Percentiles rank a stretch among this genome's conserved stretches.
Evolutionary conservation across 2,888 invertebrate species (phyloP).

Genomic region (Cheilosia urbana): DNA sequence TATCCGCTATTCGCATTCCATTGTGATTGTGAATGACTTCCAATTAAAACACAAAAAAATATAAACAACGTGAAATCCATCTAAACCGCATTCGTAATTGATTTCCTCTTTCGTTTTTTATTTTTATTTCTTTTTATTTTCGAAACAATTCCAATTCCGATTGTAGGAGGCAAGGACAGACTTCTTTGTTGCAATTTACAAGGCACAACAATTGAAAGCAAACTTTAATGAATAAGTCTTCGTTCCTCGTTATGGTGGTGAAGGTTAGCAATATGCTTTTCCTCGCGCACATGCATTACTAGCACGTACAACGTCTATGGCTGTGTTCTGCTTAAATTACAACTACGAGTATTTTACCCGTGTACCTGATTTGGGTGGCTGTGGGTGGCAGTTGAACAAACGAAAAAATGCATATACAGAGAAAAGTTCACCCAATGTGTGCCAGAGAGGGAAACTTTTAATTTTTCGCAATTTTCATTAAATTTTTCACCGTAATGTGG

Average conservation of each 20-base stretch:
- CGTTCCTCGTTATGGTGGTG: not conserved
- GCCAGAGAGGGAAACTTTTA: constrained; percentile 33
- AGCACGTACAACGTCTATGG: constrained; percentile 22
- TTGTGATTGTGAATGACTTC: too few relatives aligned
- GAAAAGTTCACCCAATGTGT: constrained; percentile 28
- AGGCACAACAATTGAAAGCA: constrained; percentile 16
- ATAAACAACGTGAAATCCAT: constrained; percentile 14
- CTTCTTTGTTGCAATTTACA: constrained; percentile 5
- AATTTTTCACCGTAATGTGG: constrained; percentile 4
- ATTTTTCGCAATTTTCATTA: constrained; percentile 71
- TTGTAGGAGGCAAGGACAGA: not conserved
- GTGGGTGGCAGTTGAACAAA: not conserved
- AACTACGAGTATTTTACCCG: constrained; percentile 22
- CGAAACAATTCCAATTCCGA: not conserved
- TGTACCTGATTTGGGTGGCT: constrained; percentile 26
- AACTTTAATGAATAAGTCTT: constrained; percentile 48
- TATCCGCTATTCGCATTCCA: not conserved
- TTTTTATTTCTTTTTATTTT: not conserved
- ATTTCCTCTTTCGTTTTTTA: not conserved
- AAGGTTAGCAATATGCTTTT: constrained; percentile 37
- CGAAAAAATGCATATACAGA: not conserved
- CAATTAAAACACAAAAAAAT: too few relatives aligned
- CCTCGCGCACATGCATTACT: constrained; percentile 13
- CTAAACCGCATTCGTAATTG: constrained; percentile 27
- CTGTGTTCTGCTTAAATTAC: constrained; percentile 51